A percentile compares a stretch with the other conserved stretches of the same genome.
phyloP scores from a whole-genome alignment of 2,888 invertebrate species.

The Cantharis rufa region DNA sequence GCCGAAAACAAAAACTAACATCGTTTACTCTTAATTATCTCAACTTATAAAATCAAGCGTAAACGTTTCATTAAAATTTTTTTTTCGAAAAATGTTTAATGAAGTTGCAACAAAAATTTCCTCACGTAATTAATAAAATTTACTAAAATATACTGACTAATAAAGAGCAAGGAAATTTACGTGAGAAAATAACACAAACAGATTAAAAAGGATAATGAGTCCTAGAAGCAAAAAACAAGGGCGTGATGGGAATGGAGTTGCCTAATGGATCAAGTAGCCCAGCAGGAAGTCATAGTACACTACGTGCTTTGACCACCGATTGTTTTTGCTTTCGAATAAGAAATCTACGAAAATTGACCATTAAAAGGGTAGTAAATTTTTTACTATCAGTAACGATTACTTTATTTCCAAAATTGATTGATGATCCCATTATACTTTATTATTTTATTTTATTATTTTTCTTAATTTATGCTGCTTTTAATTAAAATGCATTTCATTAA shows the following conservation, averaged over 20 bases:
- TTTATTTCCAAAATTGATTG: conserved; percentile 8
- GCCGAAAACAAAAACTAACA: conserved; percentile 9
- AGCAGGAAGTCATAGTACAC: conserved; percentile 21
- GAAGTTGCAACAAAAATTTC: conserved; percentile 4
- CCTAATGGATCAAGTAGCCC: conserved; percentile 27
- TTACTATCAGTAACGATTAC: conserved; percentile 5
- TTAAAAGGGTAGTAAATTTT: conserved; percentile 17
- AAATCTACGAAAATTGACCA: conserved; percentile 20
- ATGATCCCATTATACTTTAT: not conserved
- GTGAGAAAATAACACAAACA: conserved; percentile 19
- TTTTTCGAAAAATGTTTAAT: conserved; percentile 1
- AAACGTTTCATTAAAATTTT: conserved; percentile 8
- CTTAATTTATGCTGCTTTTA: conserved; percentile 6
- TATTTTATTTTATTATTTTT: conserved; percentile 7
- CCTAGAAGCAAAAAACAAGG: conserved; percentile 22
- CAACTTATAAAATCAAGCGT: conserved; percentile 9
- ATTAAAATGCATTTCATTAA: conserved; percentile 7
- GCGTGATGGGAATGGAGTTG: conserved; percentile 27
- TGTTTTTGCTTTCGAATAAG: conserved; percentile 15
- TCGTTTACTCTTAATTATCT: conserved; percentile 23
- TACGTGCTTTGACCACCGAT: conserved; percentile 18
- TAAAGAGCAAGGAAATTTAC: conserved; percentile 12
- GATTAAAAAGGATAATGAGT: conserved; percentile 29
- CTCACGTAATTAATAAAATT: not conserved
- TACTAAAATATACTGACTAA: not conserved